phyloP scores from a whole-genome alignment of 2,797 vertebrate species.

The Loriculus beryllinus region DNA sequence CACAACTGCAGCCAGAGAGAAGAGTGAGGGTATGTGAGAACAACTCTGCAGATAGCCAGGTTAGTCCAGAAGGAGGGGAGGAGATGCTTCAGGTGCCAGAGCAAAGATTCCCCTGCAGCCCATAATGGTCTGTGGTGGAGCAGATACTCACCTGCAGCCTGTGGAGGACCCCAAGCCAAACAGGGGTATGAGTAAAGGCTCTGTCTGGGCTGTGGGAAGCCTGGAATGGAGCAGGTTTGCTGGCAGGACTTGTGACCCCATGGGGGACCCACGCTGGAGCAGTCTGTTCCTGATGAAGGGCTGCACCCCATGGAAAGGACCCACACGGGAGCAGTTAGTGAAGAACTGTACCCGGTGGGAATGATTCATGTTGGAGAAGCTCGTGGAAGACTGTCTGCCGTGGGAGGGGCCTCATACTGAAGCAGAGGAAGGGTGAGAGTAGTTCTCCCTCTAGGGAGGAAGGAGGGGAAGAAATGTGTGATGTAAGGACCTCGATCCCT shows the following conservation, averaged over 20 bases:
- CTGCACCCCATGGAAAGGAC: background rate
- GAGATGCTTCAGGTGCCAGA: background rate
- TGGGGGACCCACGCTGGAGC: background rate
- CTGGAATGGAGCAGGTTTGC: background rate
- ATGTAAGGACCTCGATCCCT: background rate
- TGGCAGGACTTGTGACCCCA: background rate
- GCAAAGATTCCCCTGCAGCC: background rate
- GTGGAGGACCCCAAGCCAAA: background rate
- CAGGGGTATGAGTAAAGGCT: background rate
- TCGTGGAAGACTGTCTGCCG: background rate
- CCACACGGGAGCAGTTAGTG: background rate
- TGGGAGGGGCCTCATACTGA: background rate
- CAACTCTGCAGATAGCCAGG: background rate
- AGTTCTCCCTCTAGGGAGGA: background rate
- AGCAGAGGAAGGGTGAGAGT: background rate
- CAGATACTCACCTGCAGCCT: background rate
- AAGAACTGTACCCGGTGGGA: background rate
- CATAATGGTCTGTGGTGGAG: background rate
- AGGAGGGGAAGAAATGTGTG: background rate
- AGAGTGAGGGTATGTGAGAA: background rate
- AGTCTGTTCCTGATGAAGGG: background rate
- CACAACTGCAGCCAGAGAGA: background rate
- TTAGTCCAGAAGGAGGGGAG: background rate
- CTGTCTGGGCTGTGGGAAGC: background rate
- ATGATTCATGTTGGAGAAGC: fast-evolving